These are phyloP conservation scores for Zoanthus solanderi DNA, from an alignment of 92 coral and sea anemone genomes.

Conservation along the genomic window DNA sequence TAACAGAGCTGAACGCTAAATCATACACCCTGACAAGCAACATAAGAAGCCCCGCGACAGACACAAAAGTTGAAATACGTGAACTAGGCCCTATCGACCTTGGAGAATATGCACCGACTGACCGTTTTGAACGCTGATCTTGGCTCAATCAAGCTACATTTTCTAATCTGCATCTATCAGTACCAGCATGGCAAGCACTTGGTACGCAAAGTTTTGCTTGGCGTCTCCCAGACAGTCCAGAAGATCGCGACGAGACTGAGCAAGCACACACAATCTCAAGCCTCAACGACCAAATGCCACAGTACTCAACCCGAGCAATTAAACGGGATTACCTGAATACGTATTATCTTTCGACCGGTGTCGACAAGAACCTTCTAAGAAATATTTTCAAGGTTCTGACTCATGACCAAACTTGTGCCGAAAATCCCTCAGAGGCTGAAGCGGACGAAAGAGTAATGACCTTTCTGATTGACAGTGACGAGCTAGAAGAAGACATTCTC, in stretches of 20 bases:
- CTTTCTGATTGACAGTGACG: slow-evolving; percentile 13
- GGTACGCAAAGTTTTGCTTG: neutral
- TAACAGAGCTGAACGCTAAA: neutral
- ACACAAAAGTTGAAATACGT: neutral
- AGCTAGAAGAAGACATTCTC: neutral
- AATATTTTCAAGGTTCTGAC: slow-evolving; percentile 8
- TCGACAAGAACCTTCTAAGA: neutral
- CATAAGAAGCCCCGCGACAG: neutral
- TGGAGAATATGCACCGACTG: slow-evolving; percentile 9
- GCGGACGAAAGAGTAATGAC: neutral
- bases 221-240: neutral
- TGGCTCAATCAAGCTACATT: neutral
- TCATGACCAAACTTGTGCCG: neutral
- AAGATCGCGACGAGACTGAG: neutral
- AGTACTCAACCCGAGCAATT: slow-evolving; percentile 7
- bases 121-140: slow-evolving; percentile 10
- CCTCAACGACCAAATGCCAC: neutral
- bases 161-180: neutral
- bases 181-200: slow-evolving; percentile 15
- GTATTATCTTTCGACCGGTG: neutral
- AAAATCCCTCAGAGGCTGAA: slow-evolving; percentile 12
- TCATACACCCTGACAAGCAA: neutral
- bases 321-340: neutral
- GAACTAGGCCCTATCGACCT: neutral
- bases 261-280: neutral